Evolutionary conservation across 2,113 vertebrate species (phyloP).

Genomic region (Percina caprodes): DNA sequence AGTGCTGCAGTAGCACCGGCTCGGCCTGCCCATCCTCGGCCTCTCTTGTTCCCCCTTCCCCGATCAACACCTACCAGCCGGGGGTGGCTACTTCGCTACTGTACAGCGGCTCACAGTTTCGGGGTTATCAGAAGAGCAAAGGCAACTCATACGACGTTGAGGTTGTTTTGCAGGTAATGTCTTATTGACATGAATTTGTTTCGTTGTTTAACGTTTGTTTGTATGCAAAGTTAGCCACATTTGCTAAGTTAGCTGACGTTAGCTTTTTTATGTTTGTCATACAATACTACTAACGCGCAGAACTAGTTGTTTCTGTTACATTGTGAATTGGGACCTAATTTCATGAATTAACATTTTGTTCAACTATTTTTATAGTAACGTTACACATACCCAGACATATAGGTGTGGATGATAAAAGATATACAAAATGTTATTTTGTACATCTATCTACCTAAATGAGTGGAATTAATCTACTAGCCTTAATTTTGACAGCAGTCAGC

Average conservation of each 20-base stretch:
- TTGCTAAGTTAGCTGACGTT: conserved; percentile 40
- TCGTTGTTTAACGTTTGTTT: background rate
- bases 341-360: background rate
- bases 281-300: background rate
- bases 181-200: accelerated
- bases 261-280: conserved; percentile 24
- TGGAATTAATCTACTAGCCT: background rate
- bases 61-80: conserved; percentile 95
- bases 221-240: conserved; percentile 12
- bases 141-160: conserved; percentile 98
- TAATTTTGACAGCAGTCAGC: background rate
- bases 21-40: conserved; percentile 85
- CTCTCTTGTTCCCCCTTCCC: conserved; percentile 91
- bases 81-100: conserved; percentile 93
- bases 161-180: conserved; percentile 93
- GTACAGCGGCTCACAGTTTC: conserved; percentile 96
- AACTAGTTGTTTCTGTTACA: conserved; percentile 3
- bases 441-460: background rate
- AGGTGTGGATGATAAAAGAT: no score
- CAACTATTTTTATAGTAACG: background rate
- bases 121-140: conserved; percentile 97
- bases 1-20: conserved; percentile 81
- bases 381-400: background rate
- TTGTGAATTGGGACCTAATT: background rate
- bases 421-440: background rate